phyloP scores from a whole-genome alignment of 2,113 vertebrate genomes.

The Percopsis transmontana region DNA sequence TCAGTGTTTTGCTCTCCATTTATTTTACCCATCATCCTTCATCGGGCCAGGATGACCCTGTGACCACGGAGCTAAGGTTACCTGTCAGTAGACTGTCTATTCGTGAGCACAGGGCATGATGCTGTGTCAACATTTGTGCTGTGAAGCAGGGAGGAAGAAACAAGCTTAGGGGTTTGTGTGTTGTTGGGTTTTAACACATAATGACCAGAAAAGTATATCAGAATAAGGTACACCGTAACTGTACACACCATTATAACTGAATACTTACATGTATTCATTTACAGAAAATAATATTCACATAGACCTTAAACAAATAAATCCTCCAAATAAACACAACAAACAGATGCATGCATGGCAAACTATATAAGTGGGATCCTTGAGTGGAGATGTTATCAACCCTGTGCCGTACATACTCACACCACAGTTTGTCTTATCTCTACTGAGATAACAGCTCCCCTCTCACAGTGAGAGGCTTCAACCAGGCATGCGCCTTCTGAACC shows the following conservation, averaged over 20 bases:
- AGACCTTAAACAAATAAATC: constrained; percentile 17
- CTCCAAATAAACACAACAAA: constrained; percentile 52
- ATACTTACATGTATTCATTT: too few relatives aligned
- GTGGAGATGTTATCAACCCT: constrained; percentile 77
- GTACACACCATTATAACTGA: too few relatives aligned
- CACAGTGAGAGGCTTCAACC: constrained; percentile 59
- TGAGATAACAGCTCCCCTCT: constrained; percentile 68
- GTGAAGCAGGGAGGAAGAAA: constrained; percentile 25
- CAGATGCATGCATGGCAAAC: constrained; percentile 60
- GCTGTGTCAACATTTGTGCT: constrained; percentile 61
- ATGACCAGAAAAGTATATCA: background rate
- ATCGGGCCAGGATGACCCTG: constrained; percentile 63
- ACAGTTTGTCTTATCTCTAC: constrained; percentile 75
- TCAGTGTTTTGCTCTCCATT: constrained; percentile 67
- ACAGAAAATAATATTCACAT: background rate
- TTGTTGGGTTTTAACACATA: background rate
- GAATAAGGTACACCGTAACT: background rate
- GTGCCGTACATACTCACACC: constrained; percentile 78
- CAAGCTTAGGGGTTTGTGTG: constrained; percentile 9
- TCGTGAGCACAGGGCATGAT: constrained; percentile 58
- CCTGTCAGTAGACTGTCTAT: constrained; percentile 72
- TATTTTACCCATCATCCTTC: constrained; percentile 76
- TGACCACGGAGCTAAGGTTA: constrained; percentile 75
- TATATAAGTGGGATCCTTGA: constrained; percentile 79
- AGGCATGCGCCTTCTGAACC: constrained; percentile 47